Base-by-base conservation (phyloP, 2,888 invertebrate species). In the Stramonita haemastoma region DNA sequence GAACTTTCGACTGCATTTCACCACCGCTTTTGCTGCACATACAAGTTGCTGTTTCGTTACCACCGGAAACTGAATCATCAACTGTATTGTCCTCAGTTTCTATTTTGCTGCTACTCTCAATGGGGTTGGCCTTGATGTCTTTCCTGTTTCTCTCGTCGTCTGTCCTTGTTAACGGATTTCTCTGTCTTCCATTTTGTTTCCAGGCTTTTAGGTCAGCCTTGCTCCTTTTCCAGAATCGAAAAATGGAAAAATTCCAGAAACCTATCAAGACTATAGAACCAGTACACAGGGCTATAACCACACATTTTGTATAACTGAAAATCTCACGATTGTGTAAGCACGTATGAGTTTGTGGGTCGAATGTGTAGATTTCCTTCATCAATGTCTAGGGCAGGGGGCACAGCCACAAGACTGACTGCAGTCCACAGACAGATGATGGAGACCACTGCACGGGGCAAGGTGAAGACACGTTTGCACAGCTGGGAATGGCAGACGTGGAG, bases 401-500 rank as follows among this genome's bases (percentile, higher is more conserved):
- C 34, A 5, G 66, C 87, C 73, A 90, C 0, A 17, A 83, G 17
- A 11, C 46, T 19, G 19, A 60, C 83, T 46, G 56, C n/a, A 22
- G 87, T 57, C 90, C 90, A 90, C 56, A 70, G 57, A n/a, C n/a
- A 19, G 73, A 85, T 6, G 57, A 60, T 70, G 66, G 56, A n/a
- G 70, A 79, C 26, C 32, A 87, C 15, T 15, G 87, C 85, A 36
- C 83, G 84, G 32, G 32, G 73, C 32, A 60, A 36, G n/a, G 90
- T 87, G 60, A 90, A 46, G 79, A 84, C 32, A n/a, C 73, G 83
- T 46, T 11, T 46, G 86, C 32, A 89, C 29, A 89, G 56, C 19
- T 73, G 79, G 79, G 36, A 46, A 56, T 81, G 89, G 36, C 89
- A 89, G 11, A 89, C 89, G 56, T 79, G 77, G 17, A 89, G 85